Evolutionary conservation across 2,797 vertebrate genomes (phyloP).

Genomic region (Moxostoma hubbsi): DNA sequence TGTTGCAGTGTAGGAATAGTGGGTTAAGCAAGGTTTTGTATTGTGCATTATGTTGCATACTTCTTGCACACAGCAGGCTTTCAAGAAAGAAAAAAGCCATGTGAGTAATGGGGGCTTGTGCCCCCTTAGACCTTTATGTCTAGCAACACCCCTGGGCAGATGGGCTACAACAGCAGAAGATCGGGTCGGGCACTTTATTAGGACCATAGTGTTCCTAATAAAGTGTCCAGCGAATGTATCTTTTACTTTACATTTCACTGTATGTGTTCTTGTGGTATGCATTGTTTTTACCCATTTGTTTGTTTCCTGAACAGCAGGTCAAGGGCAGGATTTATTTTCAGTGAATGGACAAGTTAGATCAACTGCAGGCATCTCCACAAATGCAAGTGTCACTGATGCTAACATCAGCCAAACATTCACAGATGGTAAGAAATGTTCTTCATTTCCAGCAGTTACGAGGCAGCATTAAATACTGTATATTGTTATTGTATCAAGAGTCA

Average conservation of each 20-base stretch:
- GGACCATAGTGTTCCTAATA: too few relatives aligned
- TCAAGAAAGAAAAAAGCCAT: too few relatives aligned
- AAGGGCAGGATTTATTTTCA: background rate
- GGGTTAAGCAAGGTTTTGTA: too few relatives aligned
- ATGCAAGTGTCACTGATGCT: background rate
- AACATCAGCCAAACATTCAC: background rate
- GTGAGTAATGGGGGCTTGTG: too few relatives aligned
- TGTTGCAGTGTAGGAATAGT: too few relatives aligned
- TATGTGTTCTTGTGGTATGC: background rate
- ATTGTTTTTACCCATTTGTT: background rate
- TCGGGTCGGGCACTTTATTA: too few relatives aligned
- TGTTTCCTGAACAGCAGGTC: constrained; percentile 19
- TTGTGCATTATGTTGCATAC: too few relatives aligned
- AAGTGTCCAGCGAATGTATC: too few relatives aligned
- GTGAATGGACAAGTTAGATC: constrained; percentile 14
- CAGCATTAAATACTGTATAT: background rate
- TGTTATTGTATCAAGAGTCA: background rate
- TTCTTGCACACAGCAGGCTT: too few relatives aligned
- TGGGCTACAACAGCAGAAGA: too few relatives aligned
- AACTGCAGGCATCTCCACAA: background rate
- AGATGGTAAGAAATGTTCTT: constrained; percentile 7
- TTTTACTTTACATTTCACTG: background rate
- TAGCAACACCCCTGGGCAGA: too few relatives aligned
- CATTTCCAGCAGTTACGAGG: background rate
- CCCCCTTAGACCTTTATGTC: too few relatives aligned